Evolutionary conservation across 1,140 invertebrate species (phyloP).

Genomic region (Oncopodura yosiiana): DNA sequence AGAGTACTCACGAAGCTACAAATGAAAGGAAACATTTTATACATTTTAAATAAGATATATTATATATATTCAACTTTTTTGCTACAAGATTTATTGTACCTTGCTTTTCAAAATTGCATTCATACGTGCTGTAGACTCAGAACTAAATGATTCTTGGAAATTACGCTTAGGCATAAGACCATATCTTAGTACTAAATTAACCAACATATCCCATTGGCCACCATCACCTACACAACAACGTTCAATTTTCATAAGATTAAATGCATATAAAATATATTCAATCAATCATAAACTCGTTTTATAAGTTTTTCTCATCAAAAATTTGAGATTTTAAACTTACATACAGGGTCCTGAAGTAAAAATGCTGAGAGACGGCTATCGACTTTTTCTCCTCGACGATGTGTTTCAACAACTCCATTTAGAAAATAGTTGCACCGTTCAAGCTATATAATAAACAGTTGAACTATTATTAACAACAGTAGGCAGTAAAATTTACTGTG

Average conservation of each 20-base stretch:
- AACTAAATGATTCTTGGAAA: slow-evolving; percentile 71
- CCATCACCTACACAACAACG: slow-evolving; percentile 72
- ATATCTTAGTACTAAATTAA: slow-evolving; percentile 74
- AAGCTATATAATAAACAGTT: slow-evolving; percentile 44
- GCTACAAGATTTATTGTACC: slow-evolving; percentile 41
- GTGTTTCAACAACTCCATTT: slow-evolving; percentile 66
- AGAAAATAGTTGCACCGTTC: slow-evolving; percentile 78
- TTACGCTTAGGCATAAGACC: slow-evolving; percentile 78
- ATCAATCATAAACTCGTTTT: background rate
- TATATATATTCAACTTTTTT: slow-evolving; percentile 3
- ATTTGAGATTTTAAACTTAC: background rate
- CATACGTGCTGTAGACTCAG: slow-evolving; percentile 59
- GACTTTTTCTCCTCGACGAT: slow-evolving; percentile 59
- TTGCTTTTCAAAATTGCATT: slow-evolving; percentile 70
- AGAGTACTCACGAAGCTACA: slow-evolving; percentile 68
- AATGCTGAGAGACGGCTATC: slow-evolving; percentile 68
- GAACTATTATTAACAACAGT: background rate
- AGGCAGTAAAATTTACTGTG: slow-evolving; percentile 3
- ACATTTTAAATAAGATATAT: slow-evolving; percentile 2
- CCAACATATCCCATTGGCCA: slow-evolving; percentile 86
- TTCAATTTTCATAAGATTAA: slow-evolving; percentile 54
- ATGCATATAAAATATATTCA: background rate
- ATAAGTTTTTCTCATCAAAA: background rate
- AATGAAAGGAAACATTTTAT: slow-evolving; percentile 31
- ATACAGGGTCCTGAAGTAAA: slow-evolving; percentile 47